A percentile compares a stretch with the other conserved stretches of the same genome.
phyloP scores from a whole-genome alignment of 2,113 vertebrate species.

The Calidris pugnax region DNA sequence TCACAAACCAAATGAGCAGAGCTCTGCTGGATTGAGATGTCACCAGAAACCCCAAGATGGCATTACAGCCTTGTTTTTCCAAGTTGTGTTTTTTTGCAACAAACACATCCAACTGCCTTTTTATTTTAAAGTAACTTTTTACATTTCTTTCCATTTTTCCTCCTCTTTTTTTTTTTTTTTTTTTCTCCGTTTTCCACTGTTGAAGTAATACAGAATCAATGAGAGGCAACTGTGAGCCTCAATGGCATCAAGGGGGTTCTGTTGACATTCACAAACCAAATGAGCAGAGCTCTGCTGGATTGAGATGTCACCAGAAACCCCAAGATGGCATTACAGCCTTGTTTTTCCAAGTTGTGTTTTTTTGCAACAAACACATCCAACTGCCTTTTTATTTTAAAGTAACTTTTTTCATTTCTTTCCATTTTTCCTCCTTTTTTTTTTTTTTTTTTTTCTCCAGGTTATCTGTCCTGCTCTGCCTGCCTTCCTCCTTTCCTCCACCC shows the following conservation, averaged over 20 bases:
- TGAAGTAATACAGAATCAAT: constrained; percentile 69
- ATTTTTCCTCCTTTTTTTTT: background rate
- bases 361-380: constrained; percentile 7
- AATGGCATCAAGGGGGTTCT: constrained; percentile 38
- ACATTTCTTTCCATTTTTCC: background rate
- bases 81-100: constrained; percentile 13
- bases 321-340: constrained; percentile 73
- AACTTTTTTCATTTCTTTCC: background rate
- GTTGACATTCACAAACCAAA: constrained; percentile 54
- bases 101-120: background rate
- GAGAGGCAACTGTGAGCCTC: constrained; percentile 30
- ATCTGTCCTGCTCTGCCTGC: background rate
- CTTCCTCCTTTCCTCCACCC: background rate
- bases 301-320: constrained; percentile 70
- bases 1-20: constrained; percentile 54
- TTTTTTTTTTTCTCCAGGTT: background rate
- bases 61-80: constrained; percentile 70
- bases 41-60: constrained; percentile 71
- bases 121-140: background rate
- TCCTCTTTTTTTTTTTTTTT: too few species aligned
- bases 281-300: constrained; percentile 47
- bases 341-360: constrained; percentile 51
- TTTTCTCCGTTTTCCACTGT: constrained; percentile 49
- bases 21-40: constrained; percentile 64
- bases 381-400: background rate